Evolutionary conservation across 2,888 invertebrate genomes (phyloP).

Genomic region (Tinea trinotella): DNA sequence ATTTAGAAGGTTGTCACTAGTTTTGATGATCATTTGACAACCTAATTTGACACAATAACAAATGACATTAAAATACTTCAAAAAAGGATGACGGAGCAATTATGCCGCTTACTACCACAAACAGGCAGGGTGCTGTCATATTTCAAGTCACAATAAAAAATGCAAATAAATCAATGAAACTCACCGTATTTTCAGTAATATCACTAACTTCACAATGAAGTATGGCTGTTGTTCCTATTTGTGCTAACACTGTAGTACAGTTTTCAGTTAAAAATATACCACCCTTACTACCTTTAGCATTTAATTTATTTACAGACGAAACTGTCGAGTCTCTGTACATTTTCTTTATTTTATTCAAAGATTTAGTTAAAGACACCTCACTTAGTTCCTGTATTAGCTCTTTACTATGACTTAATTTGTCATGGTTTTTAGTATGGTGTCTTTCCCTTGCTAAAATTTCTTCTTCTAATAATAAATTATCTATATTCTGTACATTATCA

Average conservation of each 20-base stretch:
- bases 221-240: constrained; percentile 75
- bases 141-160: no score
- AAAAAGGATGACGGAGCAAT: no score
- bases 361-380: constrained; percentile 44
- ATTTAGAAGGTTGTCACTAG: no score
- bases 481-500: constrained; percentile 53
- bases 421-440: constrained; percentile 40
- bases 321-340: constrained; percentile 64
- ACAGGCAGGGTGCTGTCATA: no score
- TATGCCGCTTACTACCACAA: no score
- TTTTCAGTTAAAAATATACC: constrained; percentile 74
- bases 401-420: constrained; percentile 33
- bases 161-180: no score
- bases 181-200: constrained; percentile 75
- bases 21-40: no score
- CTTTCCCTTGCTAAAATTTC: constrained; percentile 39
- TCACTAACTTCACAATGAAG: constrained; percentile 77
- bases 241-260: constrained; percentile 75
- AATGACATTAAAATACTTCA: no score
- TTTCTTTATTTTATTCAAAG: constrained; percentile 61
- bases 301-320: constrained; percentile 55
- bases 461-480: constrained; percentile 47
- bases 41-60: no score
- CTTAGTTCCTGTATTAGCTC: constrained; percentile 48
- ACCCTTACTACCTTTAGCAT: constrained; percentile 46